These are phyloP conservation scores for Globicephala melas DNA, from an alignment of 2,113 vertebrate genomes.

Conservation along the genomic window DNA sequence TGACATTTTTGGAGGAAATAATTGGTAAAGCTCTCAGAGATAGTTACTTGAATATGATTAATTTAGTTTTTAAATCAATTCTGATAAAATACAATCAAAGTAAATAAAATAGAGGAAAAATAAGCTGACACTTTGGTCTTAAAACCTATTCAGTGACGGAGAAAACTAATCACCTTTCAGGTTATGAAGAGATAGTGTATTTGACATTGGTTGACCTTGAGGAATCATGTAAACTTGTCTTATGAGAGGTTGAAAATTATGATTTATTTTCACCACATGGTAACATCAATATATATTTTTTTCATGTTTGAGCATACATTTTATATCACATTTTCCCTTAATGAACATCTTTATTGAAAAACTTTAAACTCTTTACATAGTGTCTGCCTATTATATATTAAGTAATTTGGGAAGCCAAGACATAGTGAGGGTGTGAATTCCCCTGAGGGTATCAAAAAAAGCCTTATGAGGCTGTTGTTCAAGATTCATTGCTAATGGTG, in stretches of 20 bases:
- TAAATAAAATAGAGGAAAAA: neutral
- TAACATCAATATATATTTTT: neutral
- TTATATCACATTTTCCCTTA: neutral
- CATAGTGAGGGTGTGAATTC: neutral
- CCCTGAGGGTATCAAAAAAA: neutral
- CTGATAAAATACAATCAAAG: slow-evolving; percentile 1
- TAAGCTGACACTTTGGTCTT: neutral
- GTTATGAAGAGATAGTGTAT: neutral
- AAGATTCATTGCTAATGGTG: neutral
- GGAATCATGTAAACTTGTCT: neutral
- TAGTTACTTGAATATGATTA: slow-evolving; percentile 11
- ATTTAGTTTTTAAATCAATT: slow-evolving; percentile 22
- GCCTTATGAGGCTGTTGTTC: neutral
- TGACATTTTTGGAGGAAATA: slow-evolving; percentile 25
- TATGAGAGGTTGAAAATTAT: neutral
- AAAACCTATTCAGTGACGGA: neutral
- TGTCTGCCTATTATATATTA: neutral
- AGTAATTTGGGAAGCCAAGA: neutral
- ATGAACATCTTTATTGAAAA: neutral
- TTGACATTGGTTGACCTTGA: neutral
- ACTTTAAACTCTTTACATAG: neutral
- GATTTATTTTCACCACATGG: neutral
- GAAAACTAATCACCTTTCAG: neutral
- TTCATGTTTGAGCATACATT: neutral
- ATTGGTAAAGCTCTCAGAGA: slow-evolving; percentile 37